Conservation (phyloP, 2,797 vertebrate species). For the Phrynocephalus vlangalii region DNA sequence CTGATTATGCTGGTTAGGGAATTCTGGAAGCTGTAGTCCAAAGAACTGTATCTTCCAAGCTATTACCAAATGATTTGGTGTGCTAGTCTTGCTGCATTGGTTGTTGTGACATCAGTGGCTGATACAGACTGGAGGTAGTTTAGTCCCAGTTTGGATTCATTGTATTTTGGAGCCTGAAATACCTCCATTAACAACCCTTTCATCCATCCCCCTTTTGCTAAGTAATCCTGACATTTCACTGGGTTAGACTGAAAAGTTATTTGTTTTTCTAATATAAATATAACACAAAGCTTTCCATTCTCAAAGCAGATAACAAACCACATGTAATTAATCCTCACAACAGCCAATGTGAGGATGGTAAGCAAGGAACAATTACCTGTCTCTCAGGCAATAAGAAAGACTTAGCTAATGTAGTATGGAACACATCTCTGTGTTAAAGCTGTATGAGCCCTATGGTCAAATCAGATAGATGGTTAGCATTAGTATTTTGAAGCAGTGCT, state of each 20-base stretch:
- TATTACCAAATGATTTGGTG: neutral
- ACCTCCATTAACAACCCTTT: conserved; percentile 1
- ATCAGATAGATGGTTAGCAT: too few relatives aligned
- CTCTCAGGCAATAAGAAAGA: conserved; percentile 15
- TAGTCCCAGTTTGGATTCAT: conserved; percentile 7
- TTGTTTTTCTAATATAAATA: conserved; percentile 30
- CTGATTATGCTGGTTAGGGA: too few relatives aligned
- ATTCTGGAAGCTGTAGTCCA: too few relatives aligned
- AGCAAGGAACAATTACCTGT: conserved; percentile 24
- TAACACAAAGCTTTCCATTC: conserved; percentile 20
- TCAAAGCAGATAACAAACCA: conserved; percentile 27
- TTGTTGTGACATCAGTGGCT: neutral
- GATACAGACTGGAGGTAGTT: neutral
- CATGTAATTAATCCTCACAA: conserved; percentile 26
- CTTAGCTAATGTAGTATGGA: neutral
- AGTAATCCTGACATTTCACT: conserved; percentile 31
- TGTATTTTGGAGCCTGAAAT: conserved; percentile 1
- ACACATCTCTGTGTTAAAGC: neutral
- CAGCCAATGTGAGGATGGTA: conserved; percentile 2
- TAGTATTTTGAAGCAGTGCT: too few relatives aligned
- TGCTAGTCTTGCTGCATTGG: neutral
- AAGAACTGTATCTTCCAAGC: too few relatives aligned
- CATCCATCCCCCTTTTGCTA: conserved; percentile 25
- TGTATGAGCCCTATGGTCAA: neutral
- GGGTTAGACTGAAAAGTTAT: conserved; percentile 24